Base-by-base conservation (phyloP, 1,140 invertebrate genomes). In the Colletes latitarsis region DNA sequence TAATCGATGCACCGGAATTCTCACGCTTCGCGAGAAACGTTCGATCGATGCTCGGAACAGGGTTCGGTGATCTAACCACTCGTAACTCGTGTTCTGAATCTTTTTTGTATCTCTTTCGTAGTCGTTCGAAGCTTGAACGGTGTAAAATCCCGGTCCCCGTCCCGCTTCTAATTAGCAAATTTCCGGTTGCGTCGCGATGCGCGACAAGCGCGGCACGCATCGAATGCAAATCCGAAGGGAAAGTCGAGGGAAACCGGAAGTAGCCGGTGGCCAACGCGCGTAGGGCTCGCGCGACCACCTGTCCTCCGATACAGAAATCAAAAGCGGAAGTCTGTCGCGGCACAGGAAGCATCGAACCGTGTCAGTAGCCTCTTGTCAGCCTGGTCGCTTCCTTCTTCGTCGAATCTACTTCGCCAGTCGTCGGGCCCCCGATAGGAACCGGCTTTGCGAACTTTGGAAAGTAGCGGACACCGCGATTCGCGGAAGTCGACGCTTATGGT, bases 291-390 rank as follows among this genome's bases (percentile, higher is more conserved):
- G 69, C 66, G 89, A 67, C 90, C 91, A 92, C 91, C 91, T 92
- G 91, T 92, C 92, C 84, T 60, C 73, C 79, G 90, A 91, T 92
- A 90, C 78, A 85, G 89, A 92, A 92, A 92, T 92, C 91, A 91
- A 91, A 91, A 92, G 89, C 91, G 91, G 91, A 92, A 90, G 89
- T 89, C 86, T 84, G 85, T 41, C 81, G 73, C 77, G 82, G 86
- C 67, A 66, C 70, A 74, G 70, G 67, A 86, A 78, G 77, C 84
- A 83, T 87, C 85, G 81, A 75, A 78, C 69, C 84, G 77, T 83
- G 81, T 68, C 72, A 71, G 72, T 75, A 75, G 77, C 83, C 60
- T 85, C 77, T 85, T 80, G 77, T 85, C 83, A 84, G 75, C 55
- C 66, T 53, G 21, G 71, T 72, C 71, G 83, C 77, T 76, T 39